Percentiles rank a stretch among this genome's conserved stretches.
Conservation (phyloP, 1,140 invertebrate genomes). For the Ectropis grisescens region DNA sequence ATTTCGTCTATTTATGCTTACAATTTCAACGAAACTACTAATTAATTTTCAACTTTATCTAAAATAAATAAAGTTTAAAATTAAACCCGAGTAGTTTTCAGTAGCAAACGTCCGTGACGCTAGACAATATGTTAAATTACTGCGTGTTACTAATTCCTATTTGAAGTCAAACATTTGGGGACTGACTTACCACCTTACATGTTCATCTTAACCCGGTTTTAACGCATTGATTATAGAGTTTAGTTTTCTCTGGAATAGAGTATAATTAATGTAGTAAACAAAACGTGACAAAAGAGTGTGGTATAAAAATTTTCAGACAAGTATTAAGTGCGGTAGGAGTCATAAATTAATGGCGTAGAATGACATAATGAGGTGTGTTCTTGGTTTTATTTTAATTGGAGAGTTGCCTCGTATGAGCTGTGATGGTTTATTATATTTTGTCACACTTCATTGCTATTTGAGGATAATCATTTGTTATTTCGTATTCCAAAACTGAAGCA, state of each 20-base stretch:
- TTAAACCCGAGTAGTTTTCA: slow-evolving; percentile 2
- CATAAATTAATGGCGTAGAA: slow-evolving; percentile 11
- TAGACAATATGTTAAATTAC: slow-evolving; percentile 20
- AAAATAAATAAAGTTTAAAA: background rate
- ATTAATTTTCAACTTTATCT: background rate
- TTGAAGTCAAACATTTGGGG: slow-evolving; percentile 19
- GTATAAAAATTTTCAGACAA: slow-evolving; percentile 12
- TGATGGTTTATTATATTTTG: no score
- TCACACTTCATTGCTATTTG: no score
- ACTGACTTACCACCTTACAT: slow-evolving; percentile 1
- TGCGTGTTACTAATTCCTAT: slow-evolving; percentile 17
- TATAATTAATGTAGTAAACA: slow-evolving; percentile 2
- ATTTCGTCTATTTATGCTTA: no score
- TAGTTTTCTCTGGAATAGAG: background rate
- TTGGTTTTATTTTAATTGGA: slow-evolving; percentile 14
- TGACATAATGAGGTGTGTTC: slow-evolving; percentile 14
- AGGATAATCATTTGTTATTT: no score
- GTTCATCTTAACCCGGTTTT: background rate
- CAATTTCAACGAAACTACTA: slow-evolving; percentile 1
- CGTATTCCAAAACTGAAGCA: no score
- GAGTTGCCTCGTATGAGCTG: no score
- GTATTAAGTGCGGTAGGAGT: slow-evolving; percentile 9
- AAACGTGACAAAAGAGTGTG: slow-evolving; percentile 10
- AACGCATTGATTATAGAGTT: background rate
- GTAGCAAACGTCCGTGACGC: slow-evolving; percentile 11